Evolutionary conservation across 2,113 vertebrate species (phyloP).

Genomic region (Geococcyx californianus): DNA sequence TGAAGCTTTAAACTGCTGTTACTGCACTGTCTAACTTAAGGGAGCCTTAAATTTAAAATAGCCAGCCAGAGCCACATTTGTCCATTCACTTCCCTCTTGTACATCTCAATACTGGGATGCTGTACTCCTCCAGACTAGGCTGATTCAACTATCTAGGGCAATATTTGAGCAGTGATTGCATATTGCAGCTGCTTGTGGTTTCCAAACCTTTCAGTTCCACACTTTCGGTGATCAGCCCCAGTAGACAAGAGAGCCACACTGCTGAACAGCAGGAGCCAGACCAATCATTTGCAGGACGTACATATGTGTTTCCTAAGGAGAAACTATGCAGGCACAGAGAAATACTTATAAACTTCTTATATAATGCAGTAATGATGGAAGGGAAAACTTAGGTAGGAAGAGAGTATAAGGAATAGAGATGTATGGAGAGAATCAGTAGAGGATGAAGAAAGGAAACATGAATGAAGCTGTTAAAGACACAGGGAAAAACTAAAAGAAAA

Average conservation of each 20-base stretch:
- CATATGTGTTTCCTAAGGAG: neutral
- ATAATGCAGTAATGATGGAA: neutral
- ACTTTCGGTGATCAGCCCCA: neutral
- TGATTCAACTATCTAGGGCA: neutral
- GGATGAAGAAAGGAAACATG: neutral
- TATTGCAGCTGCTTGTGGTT: neutral
- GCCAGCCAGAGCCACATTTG: neutral
- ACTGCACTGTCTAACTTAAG: neutral
- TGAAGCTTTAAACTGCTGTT: neutral
- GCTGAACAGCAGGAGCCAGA: neutral
- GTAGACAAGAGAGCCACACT: neutral
- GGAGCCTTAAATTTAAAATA: neutral
- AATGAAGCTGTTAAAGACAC: neutral
- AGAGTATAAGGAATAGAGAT: neutral
- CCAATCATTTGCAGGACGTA: neutral
- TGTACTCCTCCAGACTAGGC: neutral
- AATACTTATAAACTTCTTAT: neutral
- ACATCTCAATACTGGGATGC: neutral
- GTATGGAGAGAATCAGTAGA: neutral
- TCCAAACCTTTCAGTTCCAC: neutral
- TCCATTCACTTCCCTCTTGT: neutral
- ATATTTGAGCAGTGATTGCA: neutral
- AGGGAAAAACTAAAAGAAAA: neutral
- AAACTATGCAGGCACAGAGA: neutral
- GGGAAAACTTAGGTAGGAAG: neutral